Conservation (phyloP, 2,888 invertebrate species). For the Pharmacophagus antenor region DNA sequence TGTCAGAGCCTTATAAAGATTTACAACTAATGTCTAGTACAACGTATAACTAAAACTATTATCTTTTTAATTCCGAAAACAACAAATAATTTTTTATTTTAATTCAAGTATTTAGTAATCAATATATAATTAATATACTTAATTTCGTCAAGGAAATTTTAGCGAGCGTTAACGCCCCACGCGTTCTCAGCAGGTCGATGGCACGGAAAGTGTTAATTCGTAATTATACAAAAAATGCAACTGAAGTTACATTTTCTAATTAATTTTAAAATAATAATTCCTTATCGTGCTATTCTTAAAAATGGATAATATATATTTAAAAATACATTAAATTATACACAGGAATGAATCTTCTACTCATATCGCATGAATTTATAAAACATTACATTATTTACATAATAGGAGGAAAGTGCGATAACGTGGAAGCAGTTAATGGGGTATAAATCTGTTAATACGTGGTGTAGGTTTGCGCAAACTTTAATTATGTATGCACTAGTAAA, state of each 20-base stretch:
- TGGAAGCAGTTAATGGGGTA: not conserved
- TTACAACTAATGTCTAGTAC: too few relatives aligned
- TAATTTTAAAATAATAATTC: not conserved
- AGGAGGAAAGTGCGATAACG: not conserved
- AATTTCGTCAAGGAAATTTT: too few relatives aligned
- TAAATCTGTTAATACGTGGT: not conserved
- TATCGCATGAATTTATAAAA: not conserved
- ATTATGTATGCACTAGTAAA: too few relatives aligned
- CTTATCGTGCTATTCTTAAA: not conserved
- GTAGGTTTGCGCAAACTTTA: not conserved
- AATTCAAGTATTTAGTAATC: not conserved
- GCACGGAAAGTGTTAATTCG: too few relatives aligned
- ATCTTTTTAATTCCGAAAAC: too few relatives aligned
- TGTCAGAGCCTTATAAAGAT: too few relatives aligned
- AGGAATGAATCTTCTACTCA: constrained; percentile 6
- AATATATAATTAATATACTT: too few relatives aligned
- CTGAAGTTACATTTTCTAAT: not conserved
- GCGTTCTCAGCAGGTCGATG: too few relatives aligned
- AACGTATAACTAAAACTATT: too few relatives aligned
- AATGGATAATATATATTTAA: not conserved
- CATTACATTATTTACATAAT: not conserved
- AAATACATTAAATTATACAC: not conserved
- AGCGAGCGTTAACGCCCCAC: too few relatives aligned
- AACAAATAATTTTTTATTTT: too few relatives aligned
- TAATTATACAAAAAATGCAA: not conserved